A percentile compares a stretch with the other conserved stretches of the same genome.
These are phyloP conservation scores for Chaenodraco wilsoni DNA, from an alignment of 2,797 vertebrate genomes.

Conservation along the genomic window DNA sequence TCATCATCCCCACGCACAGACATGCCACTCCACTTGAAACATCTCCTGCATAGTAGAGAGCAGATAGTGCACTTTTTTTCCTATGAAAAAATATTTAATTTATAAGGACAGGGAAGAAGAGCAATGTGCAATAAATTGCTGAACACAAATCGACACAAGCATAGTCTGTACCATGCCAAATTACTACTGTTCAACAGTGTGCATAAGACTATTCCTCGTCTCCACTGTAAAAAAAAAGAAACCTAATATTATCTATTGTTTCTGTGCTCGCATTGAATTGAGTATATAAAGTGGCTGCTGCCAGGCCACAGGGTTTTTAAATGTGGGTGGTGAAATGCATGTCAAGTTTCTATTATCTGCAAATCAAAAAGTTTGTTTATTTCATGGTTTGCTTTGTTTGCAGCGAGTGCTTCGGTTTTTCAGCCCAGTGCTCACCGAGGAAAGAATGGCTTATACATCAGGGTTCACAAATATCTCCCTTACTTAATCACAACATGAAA, in stretches of 20 bases:
- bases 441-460: conserved; percentile 39
- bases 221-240: neutral
- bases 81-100: neutral
- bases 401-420: conserved; percentile 13
- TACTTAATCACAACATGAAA: conserved; percentile 55
- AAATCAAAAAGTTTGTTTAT: conserved; percentile 45
- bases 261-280: conserved; percentile 1
- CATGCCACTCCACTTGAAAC: conserved; percentile 1
- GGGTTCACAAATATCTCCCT: conserved; percentile 42
- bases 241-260: conserved; percentile 19
- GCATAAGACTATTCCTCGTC: conserved; percentile 17
- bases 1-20: neutral
- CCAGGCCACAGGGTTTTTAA: neutral
- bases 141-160: neutral
- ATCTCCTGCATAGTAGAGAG: neutral
- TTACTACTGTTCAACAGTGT: conserved; percentile 15
- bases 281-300: conserved; percentile 21
- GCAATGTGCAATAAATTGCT: neutral
- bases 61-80: neutral
- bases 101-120: neutral
- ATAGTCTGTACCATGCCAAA: neutral
- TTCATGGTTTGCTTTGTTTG: conserved; percentile 37
- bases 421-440: conserved; percentile 21
- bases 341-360: conserved; percentile 39
- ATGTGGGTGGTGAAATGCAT: conserved; percentile 26